Percentiles rank a stretch among this genome's conserved stretches.
Conservation (phyloP, 2,888 invertebrate genomes). For the Onchidella celtica region DNA sequence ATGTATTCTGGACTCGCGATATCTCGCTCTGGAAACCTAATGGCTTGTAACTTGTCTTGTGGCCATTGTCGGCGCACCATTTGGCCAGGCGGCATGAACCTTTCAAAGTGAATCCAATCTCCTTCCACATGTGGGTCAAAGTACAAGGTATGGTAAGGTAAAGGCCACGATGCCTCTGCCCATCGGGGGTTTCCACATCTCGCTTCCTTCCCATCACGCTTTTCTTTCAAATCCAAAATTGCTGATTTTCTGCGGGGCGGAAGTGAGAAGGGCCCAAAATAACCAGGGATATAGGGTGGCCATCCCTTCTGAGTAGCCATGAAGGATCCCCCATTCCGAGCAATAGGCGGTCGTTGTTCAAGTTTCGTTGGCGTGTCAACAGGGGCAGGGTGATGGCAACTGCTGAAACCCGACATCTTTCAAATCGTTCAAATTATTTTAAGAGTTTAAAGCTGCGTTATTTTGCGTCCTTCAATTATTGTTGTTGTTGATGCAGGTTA, state of each 20-base stretch:
- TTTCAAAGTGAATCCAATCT: slow-evolving; percentile 43
- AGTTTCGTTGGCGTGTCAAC: slow-evolving; percentile 41
- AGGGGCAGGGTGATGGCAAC: neutral
- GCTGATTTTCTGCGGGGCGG: slow-evolving; percentile 40
- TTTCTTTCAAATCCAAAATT: slow-evolving; percentile 47
- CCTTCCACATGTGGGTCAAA: slow-evolving; percentile 43
- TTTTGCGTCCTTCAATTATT: no score
- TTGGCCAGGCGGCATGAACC: slow-evolving; percentile 49
- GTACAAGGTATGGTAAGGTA: slow-evolving; percentile 47
- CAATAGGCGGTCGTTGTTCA: slow-evolving; percentile 40
- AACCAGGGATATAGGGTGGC: slow-evolving; percentile 46
- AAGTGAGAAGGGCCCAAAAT: slow-evolving; percentile 47
- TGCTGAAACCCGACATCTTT: slow-evolving; percentile 21
- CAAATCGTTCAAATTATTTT: no score
- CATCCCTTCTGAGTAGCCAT: slow-evolving; percentile 50
- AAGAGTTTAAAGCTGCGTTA: no score
- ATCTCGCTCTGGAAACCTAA: slow-evolving; percentile 45
- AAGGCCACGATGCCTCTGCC: slow-evolving; percentile 41
- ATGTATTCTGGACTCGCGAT: slow-evolving; percentile 40
- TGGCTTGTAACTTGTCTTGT: slow-evolving; percentile 9
- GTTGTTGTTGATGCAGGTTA: no score
- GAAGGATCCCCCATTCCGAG: slow-evolving; percentile 44
- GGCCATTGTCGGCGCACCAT: slow-evolving; percentile 44
- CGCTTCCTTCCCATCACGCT: slow-evolving; percentile 44
- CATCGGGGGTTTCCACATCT: slow-evolving; percentile 36